Percentiles rank a stretch among this genome's conserved stretches.
phyloP scores from a whole-genome alignment of 2,888 invertebrate species.

The Linyphia triangularis region DNA sequence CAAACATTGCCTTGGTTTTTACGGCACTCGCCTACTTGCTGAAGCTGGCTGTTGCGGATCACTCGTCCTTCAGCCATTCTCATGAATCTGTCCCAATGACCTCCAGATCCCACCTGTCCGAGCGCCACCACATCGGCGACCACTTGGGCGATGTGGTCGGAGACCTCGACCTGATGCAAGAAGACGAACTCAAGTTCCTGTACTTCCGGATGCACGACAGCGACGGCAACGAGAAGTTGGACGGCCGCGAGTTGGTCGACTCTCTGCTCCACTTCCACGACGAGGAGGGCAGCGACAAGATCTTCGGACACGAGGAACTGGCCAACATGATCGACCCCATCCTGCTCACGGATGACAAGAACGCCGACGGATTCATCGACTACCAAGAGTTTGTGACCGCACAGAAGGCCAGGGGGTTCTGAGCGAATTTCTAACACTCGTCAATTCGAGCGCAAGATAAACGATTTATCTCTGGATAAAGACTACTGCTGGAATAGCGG shows the following conservation, averaged over 20 bases:
- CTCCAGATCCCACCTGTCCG: background rate
- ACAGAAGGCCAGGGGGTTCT: constrained; percentile 45
- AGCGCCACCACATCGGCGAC: constrained; percentile 11
- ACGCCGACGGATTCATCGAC: constrained; percentile 47
- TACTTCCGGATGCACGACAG: constrained; percentile 60
- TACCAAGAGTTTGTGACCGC: constrained; percentile 29
- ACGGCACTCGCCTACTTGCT: too few species aligned
- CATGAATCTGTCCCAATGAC: background rate
- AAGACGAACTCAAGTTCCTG: constrained; percentile 25
- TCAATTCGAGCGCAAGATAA: too few species aligned
- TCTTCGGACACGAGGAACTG: constrained; percentile 34
- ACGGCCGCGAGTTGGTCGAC: constrained; percentile 49
- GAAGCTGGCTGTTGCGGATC: too few species aligned
- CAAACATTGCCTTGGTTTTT: too few species aligned
- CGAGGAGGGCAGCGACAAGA: constrained; percentile 18
- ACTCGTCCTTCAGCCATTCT: too few species aligned
- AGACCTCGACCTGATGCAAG: constrained; percentile 16
- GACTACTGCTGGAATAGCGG: too few species aligned
- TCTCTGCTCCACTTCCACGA: constrained; percentile 47
- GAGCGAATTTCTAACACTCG: too few species aligned
- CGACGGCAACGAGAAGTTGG: constrained; percentile 41
- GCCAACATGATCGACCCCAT: constrained; percentile 43
- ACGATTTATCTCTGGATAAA: too few species aligned
- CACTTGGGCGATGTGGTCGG: constrained; percentile 4
- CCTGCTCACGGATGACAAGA: constrained; percentile 5